Percentiles rank a stretch among this genome's conserved stretches.
These are phyloP conservation scores for Ivindomyrus marchei DNA, from an alignment of 2,113 vertebrate genomes.

Conservation along the genomic window DNA sequence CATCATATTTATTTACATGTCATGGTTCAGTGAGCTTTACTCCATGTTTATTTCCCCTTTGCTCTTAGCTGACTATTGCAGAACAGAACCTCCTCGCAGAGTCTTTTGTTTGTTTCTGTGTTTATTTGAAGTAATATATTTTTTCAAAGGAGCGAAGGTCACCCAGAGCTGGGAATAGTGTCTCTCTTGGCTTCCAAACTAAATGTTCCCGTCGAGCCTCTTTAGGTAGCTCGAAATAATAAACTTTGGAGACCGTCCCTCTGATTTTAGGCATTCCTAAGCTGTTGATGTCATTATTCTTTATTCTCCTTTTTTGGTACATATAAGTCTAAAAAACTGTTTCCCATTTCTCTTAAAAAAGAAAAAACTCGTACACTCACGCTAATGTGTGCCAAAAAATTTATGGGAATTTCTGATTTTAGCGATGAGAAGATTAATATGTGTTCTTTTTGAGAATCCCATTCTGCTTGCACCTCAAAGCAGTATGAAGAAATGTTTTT, in stretches of 20 bases:
- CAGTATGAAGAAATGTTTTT: neutral
- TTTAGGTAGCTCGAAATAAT: conserved; percentile 52
- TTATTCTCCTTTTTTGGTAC: conserved; percentile 27
- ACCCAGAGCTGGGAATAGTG: conserved; percentile 37
- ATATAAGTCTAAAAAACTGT: conserved; percentile 17
- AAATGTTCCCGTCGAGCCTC: conserved; percentile 37
- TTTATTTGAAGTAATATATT: conserved; percentile 58
- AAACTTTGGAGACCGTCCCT: conserved; percentile 45
- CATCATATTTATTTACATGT: conserved; percentile 38
- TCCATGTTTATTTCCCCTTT: conserved; percentile 37
- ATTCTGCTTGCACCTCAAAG: neutral
- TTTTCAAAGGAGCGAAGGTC: conserved; percentile 43
- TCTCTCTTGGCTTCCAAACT: conserved; percentile 26
- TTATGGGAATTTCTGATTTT: conserved; percentile 2
- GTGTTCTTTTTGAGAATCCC: conserved; percentile 14
- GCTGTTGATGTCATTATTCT: conserved; percentile 50
- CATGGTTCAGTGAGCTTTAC: conserved; percentile 28
- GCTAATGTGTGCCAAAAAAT: neutral
- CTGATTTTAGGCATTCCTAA: conserved; percentile 52
- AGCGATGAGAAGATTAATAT: neutral
- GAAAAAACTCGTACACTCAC: conserved; percentile 14
- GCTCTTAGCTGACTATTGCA: conserved; percentile 33
- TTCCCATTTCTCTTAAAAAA: conserved; percentile 15
- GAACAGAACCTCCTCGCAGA: conserved; percentile 39
- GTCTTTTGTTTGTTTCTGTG: conserved; percentile 53